Percentiles rank a stretch among this genome's conserved stretches.
Evolutionary conservation across 2,888 invertebrate species (phyloP).

Genomic region (Brenthis ino): DNA sequence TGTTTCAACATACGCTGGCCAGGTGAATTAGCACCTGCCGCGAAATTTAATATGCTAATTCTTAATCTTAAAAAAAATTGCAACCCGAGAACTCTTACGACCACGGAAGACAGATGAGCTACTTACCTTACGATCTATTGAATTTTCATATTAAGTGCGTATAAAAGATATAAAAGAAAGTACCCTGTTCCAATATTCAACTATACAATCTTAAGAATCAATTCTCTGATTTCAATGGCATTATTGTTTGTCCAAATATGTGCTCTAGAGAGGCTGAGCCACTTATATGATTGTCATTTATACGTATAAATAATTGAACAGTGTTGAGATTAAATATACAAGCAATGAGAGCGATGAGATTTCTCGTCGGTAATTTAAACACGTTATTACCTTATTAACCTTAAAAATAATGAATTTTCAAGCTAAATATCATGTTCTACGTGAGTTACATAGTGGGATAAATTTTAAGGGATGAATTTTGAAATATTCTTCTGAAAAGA

Average conservation of each 20-base stretch:
- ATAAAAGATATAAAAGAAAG: slow-evolving; percentile 31
- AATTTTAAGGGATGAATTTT: no score
- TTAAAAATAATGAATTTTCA: no score
- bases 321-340: background rate
- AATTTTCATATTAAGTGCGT: slow-evolving; percentile 41
- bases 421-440: no score
- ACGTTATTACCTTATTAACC: no score
- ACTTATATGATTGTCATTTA: background rate
- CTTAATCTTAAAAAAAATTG: slow-evolving; percentile 53
- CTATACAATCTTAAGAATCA: slow-evolving; percentile 16
- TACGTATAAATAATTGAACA: background rate
- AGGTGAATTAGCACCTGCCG: slow-evolving; percentile 76
- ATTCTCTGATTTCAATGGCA: slow-evolving; percentile 12
- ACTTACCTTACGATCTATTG: slow-evolving; percentile 71
- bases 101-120: slow-evolving; percentile 70
- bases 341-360: no score
- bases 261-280: background rate
- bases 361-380: no score
- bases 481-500: no score
- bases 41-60: slow-evolving; percentile 77
- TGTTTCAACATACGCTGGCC: slow-evolving; percentile 69
- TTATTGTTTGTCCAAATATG: background rate
- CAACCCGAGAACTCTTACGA: slow-evolving; percentile 68
- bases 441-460: no score
- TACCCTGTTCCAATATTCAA: slow-evolving; percentile 24